phyloP scores from a whole-genome alignment of 2,888 invertebrate species.

The Busseola fusca region DNA sequence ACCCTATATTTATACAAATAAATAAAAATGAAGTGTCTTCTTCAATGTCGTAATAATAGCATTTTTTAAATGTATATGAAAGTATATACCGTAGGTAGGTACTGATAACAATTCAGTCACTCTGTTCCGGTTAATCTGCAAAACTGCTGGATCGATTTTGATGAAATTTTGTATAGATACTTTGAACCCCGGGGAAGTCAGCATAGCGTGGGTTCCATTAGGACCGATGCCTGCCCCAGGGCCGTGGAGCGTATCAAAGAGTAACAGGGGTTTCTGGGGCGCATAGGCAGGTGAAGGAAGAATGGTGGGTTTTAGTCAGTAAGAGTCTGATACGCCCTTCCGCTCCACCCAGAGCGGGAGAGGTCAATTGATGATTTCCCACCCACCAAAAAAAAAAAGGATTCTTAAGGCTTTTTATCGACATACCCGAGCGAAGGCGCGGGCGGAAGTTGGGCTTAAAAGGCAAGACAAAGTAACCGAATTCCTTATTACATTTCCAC shows the following conservation, averaged over 20 bases:
- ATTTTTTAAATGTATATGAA: not conserved
- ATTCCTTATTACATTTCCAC: conserved; percentile 4
- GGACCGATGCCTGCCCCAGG: too few relatives aligned
- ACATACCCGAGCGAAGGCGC: not conserved
- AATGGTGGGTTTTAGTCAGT: too few relatives aligned
- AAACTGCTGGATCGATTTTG: not conserved
- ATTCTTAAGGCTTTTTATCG: not conserved
- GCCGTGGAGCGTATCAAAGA: too few relatives aligned
- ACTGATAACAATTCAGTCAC: fast-evolving
- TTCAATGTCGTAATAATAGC: not conserved
- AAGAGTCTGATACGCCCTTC: too few relatives aligned
- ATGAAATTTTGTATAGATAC: not conserved
- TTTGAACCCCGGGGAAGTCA: not conserved
- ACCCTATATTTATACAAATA: not conserved
- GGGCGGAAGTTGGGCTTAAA: not conserved
- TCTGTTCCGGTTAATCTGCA: not conserved
- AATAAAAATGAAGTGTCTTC: not conserved
- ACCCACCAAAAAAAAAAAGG: too few relatives aligned
- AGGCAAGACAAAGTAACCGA: not conserved
- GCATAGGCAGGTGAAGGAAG: too few relatives aligned
- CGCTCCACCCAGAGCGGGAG: too few relatives aligned
- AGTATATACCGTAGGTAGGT: not conserved
- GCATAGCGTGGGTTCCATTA: too few relatives aligned
- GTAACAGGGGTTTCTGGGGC: too few relatives aligned
- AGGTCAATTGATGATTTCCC: too few relatives aligned